Conservation (phyloP, 2,888 invertebrate species). For the Drosophila monieri region DNA sequence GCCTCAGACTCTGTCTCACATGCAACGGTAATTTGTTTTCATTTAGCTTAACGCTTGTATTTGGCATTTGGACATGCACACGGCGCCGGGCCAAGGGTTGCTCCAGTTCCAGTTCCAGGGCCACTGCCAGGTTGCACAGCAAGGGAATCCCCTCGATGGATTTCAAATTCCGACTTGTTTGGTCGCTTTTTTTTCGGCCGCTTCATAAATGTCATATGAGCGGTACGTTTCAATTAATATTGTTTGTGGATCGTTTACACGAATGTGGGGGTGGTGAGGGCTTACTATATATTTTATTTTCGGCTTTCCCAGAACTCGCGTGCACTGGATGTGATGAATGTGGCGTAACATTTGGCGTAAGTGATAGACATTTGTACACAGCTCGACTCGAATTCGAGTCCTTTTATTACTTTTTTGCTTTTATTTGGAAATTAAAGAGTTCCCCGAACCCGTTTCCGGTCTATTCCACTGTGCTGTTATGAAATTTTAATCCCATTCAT, state of each 20-base stretch:
- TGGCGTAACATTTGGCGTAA: constrained; percentile 58
- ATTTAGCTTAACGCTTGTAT: constrained; percentile 78
- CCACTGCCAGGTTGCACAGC: constrained; percentile 2
- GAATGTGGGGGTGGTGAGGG: constrained; percentile 1
- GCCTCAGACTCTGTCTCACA: constrained; percentile 53
- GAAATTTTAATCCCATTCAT: constrained; percentile 52
- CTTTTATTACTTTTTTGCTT: not conserved
- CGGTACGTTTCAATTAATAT: constrained; percentile 75
- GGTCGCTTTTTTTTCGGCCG: constrained; percentile 33
- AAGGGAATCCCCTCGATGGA: not conserved
- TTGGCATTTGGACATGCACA: constrained; percentile 77
- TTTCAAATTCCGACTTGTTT: constrained; percentile 19
- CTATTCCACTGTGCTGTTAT: constrained; percentile 26
- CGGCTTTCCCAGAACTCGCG: constrained; percentile 61
- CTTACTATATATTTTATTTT: constrained; percentile 7
- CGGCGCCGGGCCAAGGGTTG: constrained; percentile 63
- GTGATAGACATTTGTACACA: constrained; percentile 61
- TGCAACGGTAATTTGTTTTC: constrained; percentile 80
- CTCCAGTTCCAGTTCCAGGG: constrained; percentile 1
- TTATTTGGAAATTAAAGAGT: constrained; percentile 22
- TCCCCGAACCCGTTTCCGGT: constrained; percentile 20
- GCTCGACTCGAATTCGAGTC: not conserved
- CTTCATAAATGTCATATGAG: constrained; percentile 75
- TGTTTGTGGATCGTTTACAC: constrained; percentile 54
- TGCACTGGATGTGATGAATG: constrained; percentile 62